A percentile compares a stretch with the other conserved stretches of the same genome.
phyloP scores from a whole-genome alignment of 2,888 invertebrate genomes.

The Syrista parreyssii region DNA sequence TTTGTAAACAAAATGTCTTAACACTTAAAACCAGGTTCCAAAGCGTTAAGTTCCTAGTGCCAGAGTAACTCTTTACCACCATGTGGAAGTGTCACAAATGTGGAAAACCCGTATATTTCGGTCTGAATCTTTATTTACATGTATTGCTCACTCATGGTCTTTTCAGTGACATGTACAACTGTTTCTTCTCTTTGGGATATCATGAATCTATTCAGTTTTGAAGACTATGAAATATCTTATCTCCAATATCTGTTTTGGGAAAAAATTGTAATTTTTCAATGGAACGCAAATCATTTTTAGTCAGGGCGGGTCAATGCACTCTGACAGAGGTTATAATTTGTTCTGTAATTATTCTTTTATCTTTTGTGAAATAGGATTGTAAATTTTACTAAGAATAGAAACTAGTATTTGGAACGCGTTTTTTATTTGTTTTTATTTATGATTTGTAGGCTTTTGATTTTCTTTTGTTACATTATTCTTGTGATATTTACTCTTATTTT shows the following conservation, averaged over 20 bases:
- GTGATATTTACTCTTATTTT: neutral
- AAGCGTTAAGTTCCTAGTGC: neutral
- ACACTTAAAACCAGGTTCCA: neutral
- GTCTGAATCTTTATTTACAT: conserved; percentile 60
- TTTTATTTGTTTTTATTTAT: neutral
- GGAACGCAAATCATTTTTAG: neutral
- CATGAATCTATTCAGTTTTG: neutral
- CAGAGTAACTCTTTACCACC: conserved; percentile 23
- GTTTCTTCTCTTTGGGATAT: neutral
- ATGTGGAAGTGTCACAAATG: conserved; percentile 90
- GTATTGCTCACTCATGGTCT: neutral
- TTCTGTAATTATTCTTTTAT: conserved; percentile 14
- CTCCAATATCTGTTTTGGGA: neutral
- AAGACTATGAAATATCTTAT: neutral
- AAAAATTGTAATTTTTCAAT: neutral
- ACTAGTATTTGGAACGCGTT: neutral
- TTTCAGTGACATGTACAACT: neutral
- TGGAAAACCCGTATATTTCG: conserved; percentile 83
- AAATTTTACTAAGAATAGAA: conserved; percentile 5
- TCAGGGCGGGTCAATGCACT: conserved; percentile 37
- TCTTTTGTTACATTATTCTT: neutral
- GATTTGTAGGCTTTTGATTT: neutral
- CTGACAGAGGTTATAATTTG: conserved; percentile 33
- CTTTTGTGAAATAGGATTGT: neutral
- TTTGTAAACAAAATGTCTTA: conserved; percentile 31